These are phyloP conservation scores for Smithornis capensis DNA, from an alignment of 2,113 vertebrate species.

Conservation along the genomic window DNA sequence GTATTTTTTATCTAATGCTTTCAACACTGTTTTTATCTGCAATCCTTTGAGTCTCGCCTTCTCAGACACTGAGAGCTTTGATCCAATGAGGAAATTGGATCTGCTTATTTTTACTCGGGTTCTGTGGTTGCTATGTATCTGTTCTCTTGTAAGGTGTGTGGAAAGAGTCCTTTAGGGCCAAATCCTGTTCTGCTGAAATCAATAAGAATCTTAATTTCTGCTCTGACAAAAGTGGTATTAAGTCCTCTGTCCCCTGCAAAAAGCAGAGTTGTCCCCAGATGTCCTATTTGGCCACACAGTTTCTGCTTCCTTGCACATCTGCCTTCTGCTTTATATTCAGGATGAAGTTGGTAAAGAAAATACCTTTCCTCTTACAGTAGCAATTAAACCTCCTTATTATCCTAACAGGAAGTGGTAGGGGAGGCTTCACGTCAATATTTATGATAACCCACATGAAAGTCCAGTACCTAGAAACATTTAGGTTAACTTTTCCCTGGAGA, in stretches of 20 bases:
- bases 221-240: background rate
- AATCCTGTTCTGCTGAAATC: background rate
- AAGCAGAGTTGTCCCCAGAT: background rate
- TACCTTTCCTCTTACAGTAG: conserved; percentile 11
- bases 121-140: background rate
- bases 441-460: conserved; percentile 30
- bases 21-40: background rate
- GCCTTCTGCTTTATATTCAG: background rate
- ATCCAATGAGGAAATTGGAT: background rate
- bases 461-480: background rate
- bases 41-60: background rate
- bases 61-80: background rate
- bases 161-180: background rate
- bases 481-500: background rate
- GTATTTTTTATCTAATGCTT: background rate
- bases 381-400: background rate
- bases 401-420: background rate
- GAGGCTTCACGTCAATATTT: background rate
- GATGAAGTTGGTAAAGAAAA: background rate
- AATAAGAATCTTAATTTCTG: background rate
- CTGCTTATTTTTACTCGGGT: background rate
- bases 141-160: background rate
- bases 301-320: background rate
- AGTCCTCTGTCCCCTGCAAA: background rate
- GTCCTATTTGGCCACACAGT: background rate